A percentile compares a stretch with the other conserved stretches of the same genome.
Conservation (phyloP, 2,888 invertebrate genomes). For the Onchidella celtica region DNA sequence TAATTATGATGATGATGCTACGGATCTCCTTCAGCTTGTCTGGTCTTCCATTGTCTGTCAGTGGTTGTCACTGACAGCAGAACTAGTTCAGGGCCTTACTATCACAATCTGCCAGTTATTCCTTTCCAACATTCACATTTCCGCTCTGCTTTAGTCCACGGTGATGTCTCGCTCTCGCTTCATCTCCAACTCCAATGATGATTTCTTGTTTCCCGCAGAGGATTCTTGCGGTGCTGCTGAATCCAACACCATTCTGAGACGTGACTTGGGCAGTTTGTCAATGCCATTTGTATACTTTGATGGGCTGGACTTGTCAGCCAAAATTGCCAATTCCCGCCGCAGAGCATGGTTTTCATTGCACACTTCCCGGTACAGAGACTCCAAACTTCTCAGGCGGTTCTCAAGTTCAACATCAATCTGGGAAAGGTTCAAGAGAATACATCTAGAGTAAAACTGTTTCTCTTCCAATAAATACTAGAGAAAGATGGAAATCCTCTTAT, state of each 20-base stretch:
- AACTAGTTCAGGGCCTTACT: too few species aligned
- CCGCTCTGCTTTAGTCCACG: conserved; percentile 43
- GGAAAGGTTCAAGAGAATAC: too few species aligned
- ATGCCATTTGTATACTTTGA: conserved; percentile 21
- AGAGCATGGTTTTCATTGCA: conserved; percentile 65
- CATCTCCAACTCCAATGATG: background rate
- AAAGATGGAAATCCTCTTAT: too few species aligned
- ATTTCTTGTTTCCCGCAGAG: background rate
- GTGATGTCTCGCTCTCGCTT: conserved; percentile 40
- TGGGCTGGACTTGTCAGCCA: conserved; percentile 47
- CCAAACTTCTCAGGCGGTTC: conserved; percentile 64
- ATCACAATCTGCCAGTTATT: too few species aligned
- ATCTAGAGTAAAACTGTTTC: conserved; percentile 47
- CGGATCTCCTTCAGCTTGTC: too few species aligned
- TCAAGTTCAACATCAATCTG: conserved; percentile 65
- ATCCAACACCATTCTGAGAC: conserved; percentile 14
- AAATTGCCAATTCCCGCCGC: conserved; percentile 65
- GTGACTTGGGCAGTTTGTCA: background rate
- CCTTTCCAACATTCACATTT: too few species aligned
- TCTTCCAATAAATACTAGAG: conserved; percentile 57
- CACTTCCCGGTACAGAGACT: conserved; percentile 67
- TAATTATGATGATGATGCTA: background rate
- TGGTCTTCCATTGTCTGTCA: too few species aligned
- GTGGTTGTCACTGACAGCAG: too few species aligned
- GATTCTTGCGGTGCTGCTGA: background rate